Base-by-base conservation (phyloP, 30 jellyfish, hydroid and myxozoan species). In the Hydractinia echinata region DNA sequence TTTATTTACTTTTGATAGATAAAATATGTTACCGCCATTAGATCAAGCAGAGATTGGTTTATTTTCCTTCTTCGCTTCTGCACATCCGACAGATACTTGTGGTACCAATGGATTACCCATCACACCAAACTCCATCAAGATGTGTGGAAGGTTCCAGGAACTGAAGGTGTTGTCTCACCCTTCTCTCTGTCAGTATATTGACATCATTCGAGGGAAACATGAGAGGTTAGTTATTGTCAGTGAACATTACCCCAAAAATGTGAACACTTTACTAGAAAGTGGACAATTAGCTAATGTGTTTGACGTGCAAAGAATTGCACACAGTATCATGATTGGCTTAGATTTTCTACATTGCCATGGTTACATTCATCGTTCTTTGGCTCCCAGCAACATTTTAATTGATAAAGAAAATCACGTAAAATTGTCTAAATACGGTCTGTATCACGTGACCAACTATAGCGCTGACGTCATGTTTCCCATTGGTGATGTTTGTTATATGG, bases 71-170 rank as follows among this genome's bases (percentile, higher is more conserved):
- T 86, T 88, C 50, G 99, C 99, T 21, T 84, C 96, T 10, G 94
- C 97, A 18, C 96, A 88, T 71, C 96, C 99, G 16, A 87, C 97
- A 51, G 99, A 85, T 82, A 88, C 96, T 16, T 94, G 99, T 76
- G 99, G 97, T 8, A 84, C 97, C 53, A 85, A 94, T 81, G 99
- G 99, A 1, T 79, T 94, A 50, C 99, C 99, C 10, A 58, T 94
- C n/a, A 94, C 99, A 19, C 99, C 99, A 55, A 88, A 88, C 72
- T 94, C 99, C 9, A 94, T 94, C 53, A 72, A 88, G 54, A 88
- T 94, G 5, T 82, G 76, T 15, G 99, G 99, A 50, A 77, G 90
- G 64, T 94, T 88, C 53, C 99, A 94, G 48, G 77, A 76, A 70
- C 79, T 94, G 72, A 94, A 88, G 70, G 52, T 53, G 16, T 83